Conservation (phyloP, 2,113 vertebrate genomes). For the Felis catus region DNA sequence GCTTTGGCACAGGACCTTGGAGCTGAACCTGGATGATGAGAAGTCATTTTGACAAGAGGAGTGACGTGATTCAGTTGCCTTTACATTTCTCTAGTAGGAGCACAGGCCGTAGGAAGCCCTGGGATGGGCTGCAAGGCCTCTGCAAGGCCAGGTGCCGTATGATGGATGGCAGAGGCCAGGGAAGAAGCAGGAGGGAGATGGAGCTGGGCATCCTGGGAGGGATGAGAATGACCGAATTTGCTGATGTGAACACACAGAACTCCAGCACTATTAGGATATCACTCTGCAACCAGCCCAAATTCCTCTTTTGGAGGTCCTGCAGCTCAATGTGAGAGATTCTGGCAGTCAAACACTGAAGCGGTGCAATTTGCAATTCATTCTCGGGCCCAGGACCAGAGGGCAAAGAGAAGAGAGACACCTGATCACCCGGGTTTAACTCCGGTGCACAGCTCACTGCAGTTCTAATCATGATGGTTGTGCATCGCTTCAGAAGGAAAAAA, state of each 20-base stretch:
- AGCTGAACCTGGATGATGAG: background rate
- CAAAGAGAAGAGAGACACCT: slow-evolving; percentile 69
- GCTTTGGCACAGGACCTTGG: background rate
- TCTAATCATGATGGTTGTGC: slow-evolving; percentile 77
- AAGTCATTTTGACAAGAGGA: background rate
- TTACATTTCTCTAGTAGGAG: background rate
- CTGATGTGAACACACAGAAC: background rate
- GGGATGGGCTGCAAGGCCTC: background rate
- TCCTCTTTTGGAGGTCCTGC: background rate
- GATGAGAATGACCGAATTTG: background rate
- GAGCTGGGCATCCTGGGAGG: background rate
- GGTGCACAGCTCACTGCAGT: slow-evolving; percentile 66
- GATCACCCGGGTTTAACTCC: slow-evolving; percentile 62
- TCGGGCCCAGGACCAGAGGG: slow-evolving; percentile 73
- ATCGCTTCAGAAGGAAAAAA: slow-evolving; percentile 68
- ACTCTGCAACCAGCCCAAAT: slow-evolving; percentile 34
- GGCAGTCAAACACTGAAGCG: slow-evolving; percentile 55
- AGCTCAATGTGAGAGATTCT: slow-evolving; percentile 48
- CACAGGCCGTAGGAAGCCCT: fast-evolving
- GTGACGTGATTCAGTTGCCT: background rate
- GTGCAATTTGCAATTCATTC: slow-evolving; percentile 75
- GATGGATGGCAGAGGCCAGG: background rate
- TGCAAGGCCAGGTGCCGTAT: background rate
- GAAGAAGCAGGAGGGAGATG: too few relatives aligned
- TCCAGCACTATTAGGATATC: background rate